A percentile compares a stretch with the other conserved stretches of the same genome.
phyloP scores from a whole-genome alignment of 2,888 invertebrate genomes.

The Linyphia triangularis region DNA sequence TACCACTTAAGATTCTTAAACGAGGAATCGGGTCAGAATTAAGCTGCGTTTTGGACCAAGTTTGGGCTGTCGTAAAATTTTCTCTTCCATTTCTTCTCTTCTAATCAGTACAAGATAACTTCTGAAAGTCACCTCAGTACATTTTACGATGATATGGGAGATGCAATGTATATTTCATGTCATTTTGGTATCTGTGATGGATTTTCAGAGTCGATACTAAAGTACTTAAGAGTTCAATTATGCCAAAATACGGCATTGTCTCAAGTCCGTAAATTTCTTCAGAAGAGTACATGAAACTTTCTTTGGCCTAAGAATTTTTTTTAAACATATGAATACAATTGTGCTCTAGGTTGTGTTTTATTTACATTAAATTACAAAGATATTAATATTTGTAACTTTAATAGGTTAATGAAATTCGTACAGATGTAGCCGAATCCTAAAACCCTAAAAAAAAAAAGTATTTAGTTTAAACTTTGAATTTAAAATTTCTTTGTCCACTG shows the following conservation, averaged over 20 bases:
- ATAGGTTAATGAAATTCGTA: too few relatives aligned
- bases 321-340: too few relatives aligned
- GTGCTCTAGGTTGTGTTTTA: too few relatives aligned
- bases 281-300: too few relatives aligned
- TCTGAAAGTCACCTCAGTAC: neutral
- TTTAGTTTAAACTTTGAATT: too few relatives aligned
- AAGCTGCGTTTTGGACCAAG: constrained; percentile 21
- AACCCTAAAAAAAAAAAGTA: too few relatives aligned
- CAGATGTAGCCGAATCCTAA: too few relatives aligned
- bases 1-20: constrained; percentile 26
- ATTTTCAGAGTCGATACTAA: constrained; percentile 1
- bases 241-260: neutral
- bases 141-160: neutral
- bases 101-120: neutral
- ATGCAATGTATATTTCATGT: neutral
- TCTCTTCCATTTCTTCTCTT: neutral
- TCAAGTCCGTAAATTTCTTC: neutral
- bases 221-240: neutral
- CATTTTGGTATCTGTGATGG: constrained; percentile 7
- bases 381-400: too few relatives aligned
- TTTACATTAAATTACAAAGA: too few relatives aligned
- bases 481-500: too few relatives aligned
- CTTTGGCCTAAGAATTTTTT: too few relatives aligned
- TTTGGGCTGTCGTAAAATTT: constrained; percentile 24
- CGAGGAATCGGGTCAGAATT: constrained; percentile 56